These are phyloP conservation scores for Salmo trutta DNA, from an alignment of 2,797 vertebrate species.

Conservation along the genomic window DNA sequence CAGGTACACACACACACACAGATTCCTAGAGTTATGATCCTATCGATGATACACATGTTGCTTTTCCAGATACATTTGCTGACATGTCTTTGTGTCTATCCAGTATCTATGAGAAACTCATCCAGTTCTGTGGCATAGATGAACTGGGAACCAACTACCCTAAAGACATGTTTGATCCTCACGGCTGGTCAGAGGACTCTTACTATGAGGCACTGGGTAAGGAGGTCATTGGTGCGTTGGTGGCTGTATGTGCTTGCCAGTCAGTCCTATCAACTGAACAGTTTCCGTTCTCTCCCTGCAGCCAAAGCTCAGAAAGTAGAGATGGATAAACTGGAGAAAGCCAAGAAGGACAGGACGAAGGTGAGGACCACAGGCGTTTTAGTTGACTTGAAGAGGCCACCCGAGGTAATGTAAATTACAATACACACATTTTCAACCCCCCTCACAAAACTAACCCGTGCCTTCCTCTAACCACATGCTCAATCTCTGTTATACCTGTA, in stretches of 20 bases:
- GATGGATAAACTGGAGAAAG: constrained; percentile 98
- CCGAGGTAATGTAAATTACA: background rate
- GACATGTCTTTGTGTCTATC: constrained; percentile 1
- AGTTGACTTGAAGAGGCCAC: background rate
- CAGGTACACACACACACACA: constrained; percentile 74
- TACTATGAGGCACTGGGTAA: constrained; percentile 93
- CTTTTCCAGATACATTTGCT: background rate
- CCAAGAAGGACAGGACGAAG: constrained; percentile 97
- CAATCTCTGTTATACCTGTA: background rate
- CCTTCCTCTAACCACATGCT: background rate
- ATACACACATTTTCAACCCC: background rate
- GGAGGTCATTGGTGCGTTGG: background rate
- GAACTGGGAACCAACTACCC: constrained; percentile 98
- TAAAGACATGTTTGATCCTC: constrained; percentile 98
- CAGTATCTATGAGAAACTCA: constrained; percentile 98
- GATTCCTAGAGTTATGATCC: background rate
- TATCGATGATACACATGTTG: background rate
- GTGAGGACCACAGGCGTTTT: constrained; percentile 65
- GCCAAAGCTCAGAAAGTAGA: constrained; percentile 97
- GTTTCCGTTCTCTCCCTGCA: constrained; percentile 39
- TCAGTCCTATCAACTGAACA: background rate
- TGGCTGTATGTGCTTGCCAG: background rate
- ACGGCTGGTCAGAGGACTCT: constrained; percentile 96
- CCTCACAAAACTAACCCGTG: background rate
- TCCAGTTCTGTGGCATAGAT: constrained; percentile 96